phyloP scores from a whole-genome alignment of 2,113 vertebrate genomes.

The Nematolebias whitei region DNA sequence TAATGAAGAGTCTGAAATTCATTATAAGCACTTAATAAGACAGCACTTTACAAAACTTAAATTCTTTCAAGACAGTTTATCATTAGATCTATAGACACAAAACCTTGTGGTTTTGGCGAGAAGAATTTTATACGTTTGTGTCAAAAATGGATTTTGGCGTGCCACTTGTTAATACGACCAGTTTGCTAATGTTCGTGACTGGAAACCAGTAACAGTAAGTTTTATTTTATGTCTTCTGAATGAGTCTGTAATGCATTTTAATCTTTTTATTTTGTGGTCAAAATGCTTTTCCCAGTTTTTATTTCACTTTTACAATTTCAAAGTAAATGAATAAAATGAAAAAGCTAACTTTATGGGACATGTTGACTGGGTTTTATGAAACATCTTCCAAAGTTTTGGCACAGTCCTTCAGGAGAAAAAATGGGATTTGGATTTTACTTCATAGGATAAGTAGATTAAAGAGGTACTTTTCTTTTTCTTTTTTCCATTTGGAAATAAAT shows the following conservation, averaged over 20 bases:
- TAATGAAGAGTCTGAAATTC: neutral
- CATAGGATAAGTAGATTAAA: neutral
- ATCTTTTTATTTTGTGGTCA: neutral
- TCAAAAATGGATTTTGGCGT: neutral
- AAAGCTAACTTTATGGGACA: neutral
- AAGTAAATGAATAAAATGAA: neutral
- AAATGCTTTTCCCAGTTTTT: neutral
- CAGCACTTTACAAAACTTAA: neutral
- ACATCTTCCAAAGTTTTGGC: slow-evolving; percentile 48
- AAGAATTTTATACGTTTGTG: neutral
- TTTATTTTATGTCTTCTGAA: neutral
- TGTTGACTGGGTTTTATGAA: neutral
- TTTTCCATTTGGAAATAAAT: neutral
- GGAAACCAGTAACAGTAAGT: too few relatives aligned
- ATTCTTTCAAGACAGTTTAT: too few relatives aligned
- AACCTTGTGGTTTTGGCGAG: neutral
- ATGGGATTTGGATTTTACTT: neutral
- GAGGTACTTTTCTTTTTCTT: neutral
- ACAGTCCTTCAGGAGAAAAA: slow-evolving; percentile 27
- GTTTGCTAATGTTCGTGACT: too few relatives aligned
- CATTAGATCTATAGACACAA: neutral
- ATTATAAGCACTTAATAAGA: neutral
- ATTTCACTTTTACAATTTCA: neutral
- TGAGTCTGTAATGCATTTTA: neutral
- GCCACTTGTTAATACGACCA: too few relatives aligned